Base-by-base conservation (phyloP, 2,797 vertebrate species). In the Eulemur albifrons region DNA sequence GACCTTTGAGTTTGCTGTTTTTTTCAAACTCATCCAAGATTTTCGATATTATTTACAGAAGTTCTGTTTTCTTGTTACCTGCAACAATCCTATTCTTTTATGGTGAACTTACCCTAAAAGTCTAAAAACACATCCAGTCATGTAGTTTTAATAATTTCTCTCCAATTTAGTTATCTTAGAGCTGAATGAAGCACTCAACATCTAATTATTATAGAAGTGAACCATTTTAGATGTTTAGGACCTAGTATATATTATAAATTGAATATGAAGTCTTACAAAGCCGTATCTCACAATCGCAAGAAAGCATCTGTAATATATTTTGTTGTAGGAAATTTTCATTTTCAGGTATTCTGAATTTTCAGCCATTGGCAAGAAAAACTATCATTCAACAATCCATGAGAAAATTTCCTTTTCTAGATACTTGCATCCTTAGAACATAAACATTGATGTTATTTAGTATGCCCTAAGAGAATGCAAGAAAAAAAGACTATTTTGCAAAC, bases 381-480 rank as follows among this genome's bases (percentile, higher is more conserved):
- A 23, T 76, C 43, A 76, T 85, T 95, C 76, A 95, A 45, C 35
- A 83, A 61, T 83, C 77, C 4, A 45, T 43, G 43, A 92, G 88
- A 65, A 94, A 87, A 48, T 38, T 45, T 80, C 38, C n/a, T 57
- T 96, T 90, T 80, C 89, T 80, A n/a, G 17, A 40, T 79, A 1
- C 35, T 90, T 96, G 45, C 5, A 57, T 72, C 86, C 57, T 94
- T 90, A 85, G 91, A 88, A 96, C 93, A 95, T 72, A 88, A 94
- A 63, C 61, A 40, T 69, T 59, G 38, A 77, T 75, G 88, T 94
- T 50, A 69, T 90, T 81, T 90, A 70, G 72, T 81, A 69, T 81
- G 79, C 82, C 80, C 32, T 79, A 77, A 21, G 45, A 92, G 70
- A 32, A 75, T 69, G 30, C 54, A 72, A 50, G 21, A 80, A 35